Base-by-base conservation (phyloP, 2,888 invertebrate genomes). In the Scaeva pyrastri region DNA sequence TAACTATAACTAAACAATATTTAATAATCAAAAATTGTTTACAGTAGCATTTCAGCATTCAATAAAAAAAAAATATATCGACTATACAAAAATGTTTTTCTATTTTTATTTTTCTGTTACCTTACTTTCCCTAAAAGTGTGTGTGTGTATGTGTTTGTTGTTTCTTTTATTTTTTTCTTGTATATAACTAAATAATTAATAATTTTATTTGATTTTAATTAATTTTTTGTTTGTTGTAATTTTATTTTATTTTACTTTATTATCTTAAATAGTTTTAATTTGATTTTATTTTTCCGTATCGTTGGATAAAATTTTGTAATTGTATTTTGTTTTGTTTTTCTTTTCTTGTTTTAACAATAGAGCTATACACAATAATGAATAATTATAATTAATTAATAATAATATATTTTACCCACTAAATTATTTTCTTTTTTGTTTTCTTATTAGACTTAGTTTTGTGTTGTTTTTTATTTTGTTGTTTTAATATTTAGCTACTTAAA, bases 361-460 rank as follows among this genome's bases (percentile, higher is more conserved):
- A 80, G 75, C 84, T 85, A 60, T 85, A 81, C 85, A 77, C 85
- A 81, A 81, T 73, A 81, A 79, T 62, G 43, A 74, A 70, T 79
- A 79, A 84, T 74, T 74, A 66, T 66, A 74, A 79, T 70, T 74
- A 31, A 77, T 81, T 81, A 75, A 85, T 85, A 75, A 83, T 75
- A 77, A 68, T 68, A 52, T 52, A 52, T 52, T 77, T 76, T 85
- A 85, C 68, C 56, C 85, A 81, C 81, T 85, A 81, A 85, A 85
- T 84, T 56, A 66, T 84, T 79, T 78, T 50, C 45, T 55, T 72
- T 76, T 43, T 11, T 36, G 58, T 70, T 75, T 50, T 56, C 56
- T 70, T 60, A 81, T 52, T 81, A 81, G 75, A 75, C 72, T 77
- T 79, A 74, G 68, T 43, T 74, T 70, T 74, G 56, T 62, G 68